Percentiles rank a stretch among this genome's conserved stretches.
phyloP scores from a whole-genome alignment of 1,140 invertebrate genomes.

The Scaptodrosophila lebanonensis region DNA sequence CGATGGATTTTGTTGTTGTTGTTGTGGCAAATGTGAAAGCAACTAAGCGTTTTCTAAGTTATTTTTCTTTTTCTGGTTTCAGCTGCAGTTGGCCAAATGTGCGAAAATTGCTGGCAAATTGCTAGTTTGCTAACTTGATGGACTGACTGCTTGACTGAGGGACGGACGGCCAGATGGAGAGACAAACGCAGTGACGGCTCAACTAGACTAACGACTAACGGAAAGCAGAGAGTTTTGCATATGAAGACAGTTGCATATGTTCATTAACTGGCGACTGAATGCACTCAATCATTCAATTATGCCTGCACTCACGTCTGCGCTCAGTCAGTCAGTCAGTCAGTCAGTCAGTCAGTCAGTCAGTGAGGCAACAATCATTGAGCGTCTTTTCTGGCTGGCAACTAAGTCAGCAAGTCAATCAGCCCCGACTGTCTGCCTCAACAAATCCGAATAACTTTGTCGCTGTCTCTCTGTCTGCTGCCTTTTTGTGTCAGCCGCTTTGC shows the following conservation, averaged over 20 bases:
- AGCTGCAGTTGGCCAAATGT: conserved; percentile 70
- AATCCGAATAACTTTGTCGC: too few species aligned
- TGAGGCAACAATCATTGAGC: too few species aligned
- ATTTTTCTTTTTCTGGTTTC: too few species aligned
- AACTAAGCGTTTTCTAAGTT: background rate
- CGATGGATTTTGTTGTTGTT: conserved; percentile 18
- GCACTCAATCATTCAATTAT: conserved; percentile 35
- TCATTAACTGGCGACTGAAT: too few species aligned
- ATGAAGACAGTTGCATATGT: conserved; percentile 30
- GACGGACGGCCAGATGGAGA: too few species aligned
- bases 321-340: conserved; percentile 13
- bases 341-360: conserved; percentile 27
- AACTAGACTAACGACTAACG: conserved; percentile 29
- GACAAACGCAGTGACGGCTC: too few species aligned
- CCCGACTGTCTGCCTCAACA: too few species aligned
- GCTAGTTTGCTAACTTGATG: conserved; percentile 4
- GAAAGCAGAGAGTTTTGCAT: conserved; percentile 47
- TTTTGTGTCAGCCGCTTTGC: too few species aligned
- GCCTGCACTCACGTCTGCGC: background rate
- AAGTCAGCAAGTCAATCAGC: too few species aligned
- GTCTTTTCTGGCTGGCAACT: too few species aligned
- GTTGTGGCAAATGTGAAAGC: conserved; percentile 56
- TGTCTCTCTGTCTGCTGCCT: too few species aligned
- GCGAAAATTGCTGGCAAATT: conserved; percentile 64
- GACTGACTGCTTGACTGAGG: too few species aligned